Conservation (phyloP, 2,888 invertebrate genomes). For the Hyposoter didymator region DNA sequence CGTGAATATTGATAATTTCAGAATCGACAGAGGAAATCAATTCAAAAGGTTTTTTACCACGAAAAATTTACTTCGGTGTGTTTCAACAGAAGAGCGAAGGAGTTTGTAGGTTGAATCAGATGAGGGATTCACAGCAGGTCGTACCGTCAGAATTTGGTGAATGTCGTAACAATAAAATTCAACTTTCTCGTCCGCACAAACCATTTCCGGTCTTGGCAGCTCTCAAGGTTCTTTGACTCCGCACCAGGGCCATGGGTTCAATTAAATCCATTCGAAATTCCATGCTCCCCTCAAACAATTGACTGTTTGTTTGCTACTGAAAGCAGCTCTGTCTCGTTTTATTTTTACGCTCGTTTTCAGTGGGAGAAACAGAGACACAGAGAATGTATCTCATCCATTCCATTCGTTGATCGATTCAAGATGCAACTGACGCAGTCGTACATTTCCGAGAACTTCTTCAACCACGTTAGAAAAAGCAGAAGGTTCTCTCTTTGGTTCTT, state of each 20-base stretch:
- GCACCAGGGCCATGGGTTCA: conserved; percentile 46
- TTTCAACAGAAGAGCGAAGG: neutral
- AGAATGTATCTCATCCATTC: conserved; percentile 47
- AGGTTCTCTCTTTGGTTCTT: neutral
- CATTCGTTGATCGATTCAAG: conserved; percentile 66
- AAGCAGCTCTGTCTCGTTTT: neutral
- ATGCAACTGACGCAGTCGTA: conserved; percentile 53
- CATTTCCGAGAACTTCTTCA: conserved; percentile 63
- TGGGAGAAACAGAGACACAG: conserved; percentile 21
- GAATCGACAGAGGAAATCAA: neutral
- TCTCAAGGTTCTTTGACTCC: conserved; percentile 15
- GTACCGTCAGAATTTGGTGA: conserved; percentile 16
- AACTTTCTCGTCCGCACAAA: conserved; percentile 8
- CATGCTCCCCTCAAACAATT: conserved; percentile 45
- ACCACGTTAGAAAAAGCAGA: conserved; percentile 41
- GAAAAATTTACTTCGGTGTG: neutral
- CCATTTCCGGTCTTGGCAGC: neutral
- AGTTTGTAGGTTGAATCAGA: neutral
- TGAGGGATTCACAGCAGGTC: neutral
- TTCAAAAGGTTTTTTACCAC: neutral
- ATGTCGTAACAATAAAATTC: conserved; percentile 27
- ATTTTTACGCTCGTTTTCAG: neutral
- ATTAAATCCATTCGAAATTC: conserved; percentile 56
- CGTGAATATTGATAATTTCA: neutral
- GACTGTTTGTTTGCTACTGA: conserved; percentile 48